Evolutionary conservation across 2,797 vertebrate species (phyloP), one percentile per base, ranked within the genome.

Genomic region (Alectoris magna): DNA sequence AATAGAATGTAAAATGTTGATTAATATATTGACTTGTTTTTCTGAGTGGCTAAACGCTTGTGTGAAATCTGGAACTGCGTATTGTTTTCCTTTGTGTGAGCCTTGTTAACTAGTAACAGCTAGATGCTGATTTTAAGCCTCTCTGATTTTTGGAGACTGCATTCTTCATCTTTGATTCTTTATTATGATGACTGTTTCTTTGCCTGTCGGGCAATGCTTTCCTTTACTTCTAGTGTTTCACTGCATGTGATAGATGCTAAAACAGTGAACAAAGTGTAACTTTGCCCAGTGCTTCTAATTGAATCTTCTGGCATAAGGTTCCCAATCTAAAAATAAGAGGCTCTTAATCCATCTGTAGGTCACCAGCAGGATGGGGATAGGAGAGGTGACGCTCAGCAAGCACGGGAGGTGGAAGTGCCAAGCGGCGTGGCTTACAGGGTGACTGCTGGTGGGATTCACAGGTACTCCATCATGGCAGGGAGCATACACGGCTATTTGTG

Each of bases 391-490:
- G 5, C n/a, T 6, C 48, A 59, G 34, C 21, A 7, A 4, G 29
- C 55, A n/a, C 11, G 11, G 31, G 55, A 31, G 27, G 29, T 56
- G 55, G 55, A n/a, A 56, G 55, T 21, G 31, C 31, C 31, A 12
- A 60, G 34, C 31, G 6, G 0, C 0, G 2, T 17, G 66, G 26
- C 5, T 69, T 16, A 4, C 2, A 36, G n/a, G 6, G 3, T 29
- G 31, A 3, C 2, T 27, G 39, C 66, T 67, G 71, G 1, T 56
- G 58, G 79, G 21, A 11, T 60, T 63, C 78, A 19, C n/a, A 38
- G 53, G 4, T 34, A 3, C 34, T 7, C 27, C 10, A 4, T 11
- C 3, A 31, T 31, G 71, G 29, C 71, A 21, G 5, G 53, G 36
- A 5, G 2, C 4, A 6, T 14, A 10, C 43, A 3, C 13, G 11